Base-by-base conservation (phyloP, 2,888 invertebrate genomes). In the Torymus aiolomorphi region DNA sequence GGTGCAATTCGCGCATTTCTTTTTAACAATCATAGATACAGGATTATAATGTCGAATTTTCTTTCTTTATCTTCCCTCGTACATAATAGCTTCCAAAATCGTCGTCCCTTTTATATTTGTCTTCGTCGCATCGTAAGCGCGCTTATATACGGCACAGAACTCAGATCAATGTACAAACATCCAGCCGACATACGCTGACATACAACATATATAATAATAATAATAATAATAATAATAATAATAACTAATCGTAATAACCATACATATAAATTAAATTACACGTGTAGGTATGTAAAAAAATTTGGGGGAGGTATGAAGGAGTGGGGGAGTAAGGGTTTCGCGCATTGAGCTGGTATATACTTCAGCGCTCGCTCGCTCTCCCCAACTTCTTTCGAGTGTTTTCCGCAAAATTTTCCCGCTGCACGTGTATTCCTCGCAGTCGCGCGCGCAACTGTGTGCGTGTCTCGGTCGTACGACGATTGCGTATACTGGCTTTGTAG, bases 131-230 rank as follows among this genome's bases (percentile, higher is more conserved):
- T 71, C 70, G 65, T 63, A 63, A 74, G 24, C 72, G 56, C 42
- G 42, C 42, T 42, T 8, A 42, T 62, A 72, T 73, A 72, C 52
- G 75, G 71, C 75, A 71, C 75, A 71, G 24, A 76, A 80, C 67
- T 81, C 81, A 76, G 78, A 81, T 81, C 78, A 81, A 80, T 78
- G 66, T 75, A 81, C 78, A 81, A 78, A 78, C 72, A 76, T 67
- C 70, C 80, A 76, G 80, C 77, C 71, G 61, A 76, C 66, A 71
- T 78, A 78, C 72, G 71, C 72, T 76, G 56, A 76, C 71, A 72
- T 76, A 76, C 70, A 56, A 75, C 71, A 75, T 52, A 73, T 75
- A 70, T 42, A 42, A 42, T 42, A 42, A 42, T 42, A 31, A 31
- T 31, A 31, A 31, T 31, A 31, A 31, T 31, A n/a, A 70, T 42